Evolutionary conservation across 2,888 invertebrate species (phyloP).

Genomic region (Biston betularia): DNA sequence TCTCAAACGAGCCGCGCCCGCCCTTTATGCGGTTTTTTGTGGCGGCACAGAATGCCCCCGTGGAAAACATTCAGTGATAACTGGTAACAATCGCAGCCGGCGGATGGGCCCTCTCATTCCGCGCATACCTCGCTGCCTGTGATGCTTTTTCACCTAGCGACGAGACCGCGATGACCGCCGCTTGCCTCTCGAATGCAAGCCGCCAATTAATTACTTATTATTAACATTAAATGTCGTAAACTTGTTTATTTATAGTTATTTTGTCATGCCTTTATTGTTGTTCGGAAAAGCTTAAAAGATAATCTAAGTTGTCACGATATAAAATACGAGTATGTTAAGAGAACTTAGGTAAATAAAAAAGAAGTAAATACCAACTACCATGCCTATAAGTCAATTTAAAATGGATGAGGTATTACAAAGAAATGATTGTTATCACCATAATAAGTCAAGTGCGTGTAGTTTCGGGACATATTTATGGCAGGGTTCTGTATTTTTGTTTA

Average conservation of each 20-base stretch:
- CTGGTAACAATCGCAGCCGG: slow-evolving; percentile 86
- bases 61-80: slow-evolving; percentile 86
- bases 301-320: not conserved
- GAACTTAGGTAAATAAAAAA: not conserved
- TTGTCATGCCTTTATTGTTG: not conserved
- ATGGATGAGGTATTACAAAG: slow-evolving; percentile 24
- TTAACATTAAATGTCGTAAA: slow-evolving; percentile 23
- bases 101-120: slow-evolving; percentile 85
- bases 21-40: slow-evolving; percentile 86
- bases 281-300: not conserved
- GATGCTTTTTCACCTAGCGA: slow-evolving; percentile 82
- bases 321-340: not conserved
- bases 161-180: slow-evolving; percentile 51
- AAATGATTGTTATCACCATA: slow-evolving; percentile 37
- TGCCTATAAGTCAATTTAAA: slow-evolving; percentile 20
- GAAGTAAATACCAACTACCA: not conserved
- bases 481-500: too few relatives aligned
- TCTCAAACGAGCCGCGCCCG: slow-evolving; percentile 84
- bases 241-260: slow-evolving; percentile 17
- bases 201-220: slow-evolving; percentile 36
- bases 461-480: too few relatives aligned
- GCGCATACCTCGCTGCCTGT: slow-evolving; percentile 77
- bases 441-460: slow-evolving; percentile 23
- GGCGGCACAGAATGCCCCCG: slow-evolving; percentile 82
- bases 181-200: slow-evolving; percentile 24